Evolutionary conservation across 2,797 vertebrate species (phyloP).

Genomic region (Spondyliosoma cantharus): DNA sequence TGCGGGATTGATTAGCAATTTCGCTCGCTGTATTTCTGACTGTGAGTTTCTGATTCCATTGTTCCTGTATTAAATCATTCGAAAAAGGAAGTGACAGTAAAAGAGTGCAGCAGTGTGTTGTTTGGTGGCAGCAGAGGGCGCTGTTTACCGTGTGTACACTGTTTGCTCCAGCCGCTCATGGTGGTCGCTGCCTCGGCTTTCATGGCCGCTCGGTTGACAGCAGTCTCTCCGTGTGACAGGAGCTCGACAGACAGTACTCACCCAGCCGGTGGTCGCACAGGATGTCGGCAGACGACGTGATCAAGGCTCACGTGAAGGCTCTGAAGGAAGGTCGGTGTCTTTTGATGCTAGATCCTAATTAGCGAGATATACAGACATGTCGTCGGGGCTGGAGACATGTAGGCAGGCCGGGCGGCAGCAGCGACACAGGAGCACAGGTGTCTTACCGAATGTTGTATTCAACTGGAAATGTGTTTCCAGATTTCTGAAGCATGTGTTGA

Average conservation of each 20-base stretch:
- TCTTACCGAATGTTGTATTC: background rate
- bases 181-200: background rate
- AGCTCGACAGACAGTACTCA: slow-evolving; percentile 88
- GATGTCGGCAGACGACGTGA: slow-evolving; percentile 85
- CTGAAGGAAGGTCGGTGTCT: slow-evolving; percentile 85
- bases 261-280: slow-evolving; percentile 91
- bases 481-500: background rate
- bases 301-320: slow-evolving; percentile 82
- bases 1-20: too few species aligned
- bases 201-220: slow-evolving; percentile 52
- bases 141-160: slow-evolving; percentile 5
- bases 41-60: too few species aligned
- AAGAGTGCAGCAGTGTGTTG: too few species aligned
- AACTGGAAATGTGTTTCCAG: background rate
- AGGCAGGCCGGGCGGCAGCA: background rate
- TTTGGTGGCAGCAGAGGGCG: slow-evolving; percentile 40
- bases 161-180: background rate
- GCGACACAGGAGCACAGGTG: background rate
- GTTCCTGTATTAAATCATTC: too few species aligned
- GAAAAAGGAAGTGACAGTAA: background rate
- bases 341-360: background rate
- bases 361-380: background rate
- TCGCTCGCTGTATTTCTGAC: too few species aligned
- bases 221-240: slow-evolving; percentile 76
- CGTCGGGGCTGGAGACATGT: background rate